Percentiles rank a stretch among this genome's conserved stretches.
Conservation (phyloP, 2,797 vertebrate species). For the Acropternis orthonyx region DNA sequence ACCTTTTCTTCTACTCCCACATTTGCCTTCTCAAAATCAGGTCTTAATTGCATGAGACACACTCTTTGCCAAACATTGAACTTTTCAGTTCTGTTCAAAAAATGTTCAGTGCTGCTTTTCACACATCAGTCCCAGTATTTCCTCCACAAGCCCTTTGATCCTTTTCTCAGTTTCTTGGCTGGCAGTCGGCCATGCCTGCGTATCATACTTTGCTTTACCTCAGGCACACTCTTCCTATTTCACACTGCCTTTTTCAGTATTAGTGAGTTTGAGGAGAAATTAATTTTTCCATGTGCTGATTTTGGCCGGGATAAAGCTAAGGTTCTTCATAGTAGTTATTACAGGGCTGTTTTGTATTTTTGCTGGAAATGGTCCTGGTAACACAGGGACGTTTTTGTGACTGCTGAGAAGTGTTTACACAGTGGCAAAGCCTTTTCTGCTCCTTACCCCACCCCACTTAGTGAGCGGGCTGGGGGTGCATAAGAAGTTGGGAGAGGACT, state of each 20-base stretch:
- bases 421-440: background rate
- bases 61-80: background rate
- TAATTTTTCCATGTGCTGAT: background rate
- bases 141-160: background rate
- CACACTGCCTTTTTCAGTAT: background rate
- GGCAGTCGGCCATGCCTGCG: background rate
- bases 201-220: background rate
- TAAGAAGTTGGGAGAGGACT: background rate
- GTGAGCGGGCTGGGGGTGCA: background rate
- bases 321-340: background rate
- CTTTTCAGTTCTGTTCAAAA: background rate
- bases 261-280: background rate
- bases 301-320: background rate
- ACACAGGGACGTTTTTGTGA: background rate
- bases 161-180: background rate
- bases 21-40: background rate
- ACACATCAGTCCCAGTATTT: background rate
- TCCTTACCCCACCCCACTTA: background rate
- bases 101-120: background rate
- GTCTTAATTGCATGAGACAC: background rate
- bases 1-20: background rate
- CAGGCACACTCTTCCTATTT: background rate
- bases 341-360: background rate
- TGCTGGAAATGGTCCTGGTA: background rate
- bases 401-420: background rate